Evolutionary conservation across 2,113 vertebrate genomes (phyloP).

Genomic region (Apteryx owenii): DNA sequence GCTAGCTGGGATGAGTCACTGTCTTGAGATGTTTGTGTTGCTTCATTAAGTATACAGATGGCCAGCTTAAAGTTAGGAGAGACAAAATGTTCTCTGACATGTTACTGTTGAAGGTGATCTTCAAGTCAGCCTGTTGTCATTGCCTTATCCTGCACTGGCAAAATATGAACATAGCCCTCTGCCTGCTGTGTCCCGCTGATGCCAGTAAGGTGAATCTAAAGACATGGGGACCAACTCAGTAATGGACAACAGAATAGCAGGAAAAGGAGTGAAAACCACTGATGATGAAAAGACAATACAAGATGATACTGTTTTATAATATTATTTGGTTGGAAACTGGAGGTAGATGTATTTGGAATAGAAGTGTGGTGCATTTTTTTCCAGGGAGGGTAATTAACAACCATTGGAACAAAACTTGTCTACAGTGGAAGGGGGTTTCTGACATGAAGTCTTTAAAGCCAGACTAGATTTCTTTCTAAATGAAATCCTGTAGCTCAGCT

Average conservation of each 20-base stretch:
- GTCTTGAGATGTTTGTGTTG: not conserved
- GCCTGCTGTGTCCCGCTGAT: not conserved
- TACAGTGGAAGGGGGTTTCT: not conserved
- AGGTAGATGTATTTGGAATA: not conserved
- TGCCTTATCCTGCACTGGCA: not conserved
- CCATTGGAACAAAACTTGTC: not conserved
- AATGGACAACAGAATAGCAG: not conserved
- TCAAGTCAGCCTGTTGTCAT: not conserved
- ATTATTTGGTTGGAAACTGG: not conserved
- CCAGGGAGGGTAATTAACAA: not conserved
- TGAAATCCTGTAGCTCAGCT: slow-evolving; percentile 13
- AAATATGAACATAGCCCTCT: not conserved
- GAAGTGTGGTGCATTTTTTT: not conserved
- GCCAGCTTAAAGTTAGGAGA: not conserved
- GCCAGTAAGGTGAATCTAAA: not conserved
- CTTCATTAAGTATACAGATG: not conserved
- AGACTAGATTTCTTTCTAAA: slow-evolving; percentile 52
- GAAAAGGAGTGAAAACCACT: not conserved
- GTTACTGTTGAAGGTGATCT: not conserved
- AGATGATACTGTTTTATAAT: not conserved
- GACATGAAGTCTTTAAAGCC: slow-evolving; percentile 44
- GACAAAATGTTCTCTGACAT: not conserved
- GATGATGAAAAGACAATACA: not conserved
- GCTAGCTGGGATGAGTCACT: not conserved
- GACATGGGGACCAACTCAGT: not conserved